phyloP scores from a whole-genome alignment of 53 echinoderm and acorn worm species.

The Antedon mediterranea region DNA sequence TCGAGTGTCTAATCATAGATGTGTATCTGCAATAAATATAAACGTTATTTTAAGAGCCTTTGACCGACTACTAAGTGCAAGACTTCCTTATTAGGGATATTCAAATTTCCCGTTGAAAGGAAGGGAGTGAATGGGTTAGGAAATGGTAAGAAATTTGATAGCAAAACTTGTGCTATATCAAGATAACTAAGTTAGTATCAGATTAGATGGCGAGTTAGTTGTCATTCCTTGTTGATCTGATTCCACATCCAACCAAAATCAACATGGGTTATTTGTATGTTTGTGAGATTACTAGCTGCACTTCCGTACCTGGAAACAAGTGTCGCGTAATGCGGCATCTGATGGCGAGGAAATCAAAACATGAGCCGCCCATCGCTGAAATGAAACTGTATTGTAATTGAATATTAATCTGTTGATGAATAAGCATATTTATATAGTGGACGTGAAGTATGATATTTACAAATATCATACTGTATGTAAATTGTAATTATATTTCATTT shows the following conservation, averaged over 20 bases:
- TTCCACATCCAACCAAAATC: too few relatives aligned
- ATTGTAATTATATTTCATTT: too few relatives aligned
- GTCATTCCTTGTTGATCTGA: neutral
- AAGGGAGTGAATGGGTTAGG: neutral
- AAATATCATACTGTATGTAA: too few relatives aligned
- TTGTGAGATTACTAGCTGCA: neutral
- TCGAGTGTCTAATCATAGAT: too few relatives aligned
- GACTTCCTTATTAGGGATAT: neutral
- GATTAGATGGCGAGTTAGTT: neutral
- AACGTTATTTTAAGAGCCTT: neutral
- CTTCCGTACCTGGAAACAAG: neutral
- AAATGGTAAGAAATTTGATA: neutral
- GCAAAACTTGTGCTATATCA: neutral
- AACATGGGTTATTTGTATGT: neutral
- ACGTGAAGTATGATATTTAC: neutral
- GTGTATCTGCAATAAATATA: too few relatives aligned
- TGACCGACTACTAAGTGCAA: neutral
- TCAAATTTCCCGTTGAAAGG: neutral
- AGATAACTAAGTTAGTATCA: neutral
- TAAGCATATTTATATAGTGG: neutral
- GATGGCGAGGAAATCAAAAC: neutral
- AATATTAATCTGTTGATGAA: neutral
- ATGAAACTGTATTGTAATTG: neutral
- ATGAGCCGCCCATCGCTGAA: neutral
- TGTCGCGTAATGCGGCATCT: neutral